A percentile compares a stretch with the other conserved stretches of the same genome.
Evolutionary conservation across 2,797 vertebrate species (phyloP).

Genomic region (Lepilemur ruficaudatus): DNA sequence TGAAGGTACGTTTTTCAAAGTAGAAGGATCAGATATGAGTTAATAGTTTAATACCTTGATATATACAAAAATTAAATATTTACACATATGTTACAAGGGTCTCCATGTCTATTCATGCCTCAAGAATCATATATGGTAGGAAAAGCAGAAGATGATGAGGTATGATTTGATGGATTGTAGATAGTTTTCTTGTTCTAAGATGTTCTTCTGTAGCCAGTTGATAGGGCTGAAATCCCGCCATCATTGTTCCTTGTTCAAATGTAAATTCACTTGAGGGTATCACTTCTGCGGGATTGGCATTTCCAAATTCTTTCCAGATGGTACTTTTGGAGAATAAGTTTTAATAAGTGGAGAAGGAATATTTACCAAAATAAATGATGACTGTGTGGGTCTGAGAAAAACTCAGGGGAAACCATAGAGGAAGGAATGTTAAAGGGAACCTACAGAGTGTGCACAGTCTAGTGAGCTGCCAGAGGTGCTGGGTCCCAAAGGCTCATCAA

Average conservation of each 20-base stretch:
- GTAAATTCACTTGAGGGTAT: neutral
- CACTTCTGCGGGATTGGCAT: neutral
- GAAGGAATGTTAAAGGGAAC: neutral
- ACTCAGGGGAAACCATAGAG: neutral
- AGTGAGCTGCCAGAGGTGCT: neutral
- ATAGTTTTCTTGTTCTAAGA: neutral
- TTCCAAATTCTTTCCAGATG: conserved; percentile 24
- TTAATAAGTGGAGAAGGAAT: conserved; percentile 1
- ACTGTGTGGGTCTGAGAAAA: neutral
- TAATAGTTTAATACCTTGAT: neutral
- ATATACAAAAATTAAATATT: neutral
- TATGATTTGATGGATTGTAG: neutral
- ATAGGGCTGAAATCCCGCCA: neutral
- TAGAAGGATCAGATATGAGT: neutral
- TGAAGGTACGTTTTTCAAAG: neutral
- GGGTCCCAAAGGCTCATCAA: neutral
- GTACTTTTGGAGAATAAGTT: neutral
- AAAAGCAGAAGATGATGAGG: neutral
- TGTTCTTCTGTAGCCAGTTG: neutral
- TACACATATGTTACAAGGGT: neutral
- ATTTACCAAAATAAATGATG: neutral
- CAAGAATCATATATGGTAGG: neutral
- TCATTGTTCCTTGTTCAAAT: neutral
- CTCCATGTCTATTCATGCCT: neutral
- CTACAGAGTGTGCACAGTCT: neutral